A percentile compares a stretch with the other conserved stretches of the same genome.
Conservation (phyloP, 2,888 invertebrate genomes). For the Calliphora vomitoria region DNA sequence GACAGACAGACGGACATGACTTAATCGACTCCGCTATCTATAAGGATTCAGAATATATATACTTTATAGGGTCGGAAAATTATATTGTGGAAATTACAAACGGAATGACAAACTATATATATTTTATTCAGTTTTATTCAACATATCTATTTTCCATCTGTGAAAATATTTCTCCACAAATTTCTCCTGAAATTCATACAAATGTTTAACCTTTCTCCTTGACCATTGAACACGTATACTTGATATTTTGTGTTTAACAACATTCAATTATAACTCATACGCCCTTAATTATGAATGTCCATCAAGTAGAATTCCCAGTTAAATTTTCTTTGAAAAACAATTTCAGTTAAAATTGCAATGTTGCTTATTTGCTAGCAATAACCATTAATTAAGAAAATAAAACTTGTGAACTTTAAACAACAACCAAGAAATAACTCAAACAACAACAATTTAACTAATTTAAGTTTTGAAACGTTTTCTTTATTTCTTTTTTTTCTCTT, state of each 20-base stretch:
- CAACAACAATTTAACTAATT: slow-evolving; percentile 51
- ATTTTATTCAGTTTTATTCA: too few relatives aligned
- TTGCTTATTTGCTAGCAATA: slow-evolving; percentile 1
- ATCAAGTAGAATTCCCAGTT: background rate
- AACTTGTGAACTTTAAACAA: slow-evolving; percentile 49
- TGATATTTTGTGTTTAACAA: background rate
- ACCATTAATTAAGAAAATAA: slow-evolving; percentile 53
- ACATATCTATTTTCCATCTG: too few relatives aligned
- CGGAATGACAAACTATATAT: too few relatives aligned
- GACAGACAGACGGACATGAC: too few relatives aligned
- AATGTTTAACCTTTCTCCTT: background rate
- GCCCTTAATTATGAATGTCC: background rate
- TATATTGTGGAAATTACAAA: too few relatives aligned
- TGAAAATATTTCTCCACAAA: too few relatives aligned
- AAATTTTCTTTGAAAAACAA: background rate
- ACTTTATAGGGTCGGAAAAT: too few relatives aligned
- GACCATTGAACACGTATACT: slow-evolving; percentile 16
- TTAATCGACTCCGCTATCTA: too few relatives aligned
- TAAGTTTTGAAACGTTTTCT: slow-evolving; percentile 15
- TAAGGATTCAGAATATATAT: too few relatives aligned
- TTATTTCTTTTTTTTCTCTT: slow-evolving; percentile 13
- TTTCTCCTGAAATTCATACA: too few relatives aligned
- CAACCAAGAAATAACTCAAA: slow-evolving; percentile 27
- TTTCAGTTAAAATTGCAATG: slow-evolving; percentile 16
- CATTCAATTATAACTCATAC: slow-evolving; percentile 53